Percentiles rank a stretch among this genome's conserved stretches.
Evolutionary conservation across 2,797 vertebrate genomes (phyloP).

Genomic region (Delichon dasypus): DNA sequence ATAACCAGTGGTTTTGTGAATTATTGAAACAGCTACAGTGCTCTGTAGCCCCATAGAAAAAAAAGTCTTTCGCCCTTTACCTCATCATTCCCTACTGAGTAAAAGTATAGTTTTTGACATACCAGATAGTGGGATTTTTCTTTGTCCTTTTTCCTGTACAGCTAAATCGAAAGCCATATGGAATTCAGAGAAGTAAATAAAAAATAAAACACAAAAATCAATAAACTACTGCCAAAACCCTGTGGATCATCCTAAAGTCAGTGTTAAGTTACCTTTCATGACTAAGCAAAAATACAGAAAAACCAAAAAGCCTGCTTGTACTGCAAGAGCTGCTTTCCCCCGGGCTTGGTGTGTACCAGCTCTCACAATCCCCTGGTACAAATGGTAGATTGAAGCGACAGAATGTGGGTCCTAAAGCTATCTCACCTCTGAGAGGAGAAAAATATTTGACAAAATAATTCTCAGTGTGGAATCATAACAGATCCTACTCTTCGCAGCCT

Average conservation of each 20-base stretch:
- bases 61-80: constrained; percentile 10
- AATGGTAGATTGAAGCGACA: background rate
- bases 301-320: background rate
- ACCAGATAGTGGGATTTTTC: constrained; percentile 24
- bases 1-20: background rate
- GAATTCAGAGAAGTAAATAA: constrained; percentile 62
- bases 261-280: constrained; percentile 50
- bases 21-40: constrained; percentile 21
- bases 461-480: background rate
- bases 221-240: constrained; percentile 52
- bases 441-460: background rate
- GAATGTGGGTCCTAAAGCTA: background rate
- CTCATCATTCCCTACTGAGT: constrained; percentile 31
- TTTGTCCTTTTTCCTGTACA: constrained; percentile 48
- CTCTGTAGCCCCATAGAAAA: background rate
- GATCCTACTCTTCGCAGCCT: background rate
- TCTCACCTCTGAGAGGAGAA: background rate
- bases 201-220: constrained; percentile 62
- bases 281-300: constrained; percentile 42
- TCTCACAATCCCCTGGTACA: background rate
- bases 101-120: constrained; percentile 44
- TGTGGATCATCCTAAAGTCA: constrained; percentile 2
- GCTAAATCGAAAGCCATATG: constrained; percentile 45
- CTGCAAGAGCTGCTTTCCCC: background rate
- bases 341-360: background rate